A percentile compares a stretch with the other conserved stretches of the same genome.
Conservation (phyloP, 2,888 invertebrate genomes). For the Tuberolachnus salignus region DNA sequence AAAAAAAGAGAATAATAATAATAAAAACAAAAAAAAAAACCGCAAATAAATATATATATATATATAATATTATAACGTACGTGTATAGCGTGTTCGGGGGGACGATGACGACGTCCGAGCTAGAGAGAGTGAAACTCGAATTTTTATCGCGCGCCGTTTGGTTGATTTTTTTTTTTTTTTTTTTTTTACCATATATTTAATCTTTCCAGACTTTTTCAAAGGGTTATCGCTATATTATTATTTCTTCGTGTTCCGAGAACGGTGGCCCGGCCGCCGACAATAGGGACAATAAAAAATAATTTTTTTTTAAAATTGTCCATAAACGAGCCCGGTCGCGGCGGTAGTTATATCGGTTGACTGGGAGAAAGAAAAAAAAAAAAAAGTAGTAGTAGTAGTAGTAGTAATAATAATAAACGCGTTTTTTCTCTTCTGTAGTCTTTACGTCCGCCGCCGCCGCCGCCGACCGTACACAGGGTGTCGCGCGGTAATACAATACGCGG, state of each 20-base stretch:
- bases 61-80: background rate
- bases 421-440: background rate
- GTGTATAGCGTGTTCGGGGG: background rate
- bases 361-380: background rate
- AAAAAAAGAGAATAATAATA: background rate
- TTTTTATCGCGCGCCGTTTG: background rate
- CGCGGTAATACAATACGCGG: background rate
- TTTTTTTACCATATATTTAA: slow-evolving; percentile 9
- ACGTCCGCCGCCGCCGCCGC: slow-evolving; percentile 7
- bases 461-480: slow-evolving; percentile 6
- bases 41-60: slow-evolving; percentile 1
- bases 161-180: too few relatives aligned
- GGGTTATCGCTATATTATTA: slow-evolving; percentile 27
- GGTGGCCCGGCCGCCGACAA: slow-evolving; percentile 12
- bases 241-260: slow-evolving; percentile 25
- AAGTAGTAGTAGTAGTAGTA: too few relatives aligned
- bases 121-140: too few relatives aligned
- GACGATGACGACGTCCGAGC: too few relatives aligned
- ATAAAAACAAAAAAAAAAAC: too few relatives aligned
- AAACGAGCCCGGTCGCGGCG: too few relatives aligned
- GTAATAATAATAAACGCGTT: too few relatives aligned
- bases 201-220: slow-evolving; percentile 47
- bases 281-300: slow-evolving; percentile 27
- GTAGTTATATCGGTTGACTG: too few relatives aligned
- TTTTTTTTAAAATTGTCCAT: too few relatives aligned